Percentiles rank a stretch among this genome's conserved stretches.
These are phyloP conservation scores for Tiliacea citrago DNA, from an alignment of 2,888 invertebrate species.

Conservation along the genomic window DNA sequence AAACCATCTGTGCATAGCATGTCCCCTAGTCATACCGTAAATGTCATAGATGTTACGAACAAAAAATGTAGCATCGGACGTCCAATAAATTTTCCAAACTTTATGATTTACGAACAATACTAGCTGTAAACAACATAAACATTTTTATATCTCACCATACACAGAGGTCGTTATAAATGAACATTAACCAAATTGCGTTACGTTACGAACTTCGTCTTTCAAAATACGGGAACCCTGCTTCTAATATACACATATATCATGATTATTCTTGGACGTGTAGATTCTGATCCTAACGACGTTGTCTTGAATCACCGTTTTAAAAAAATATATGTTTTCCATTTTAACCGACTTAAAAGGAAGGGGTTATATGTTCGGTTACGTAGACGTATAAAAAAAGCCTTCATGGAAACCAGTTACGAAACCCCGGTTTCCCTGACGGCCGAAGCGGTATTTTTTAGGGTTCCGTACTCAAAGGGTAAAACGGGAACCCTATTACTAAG, in stretches of 20 bases:
- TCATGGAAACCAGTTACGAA: too few species aligned
- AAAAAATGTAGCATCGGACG: slow-evolving; percentile 18
- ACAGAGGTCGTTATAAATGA: slow-evolving; percentile 46
- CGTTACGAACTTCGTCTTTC: slow-evolving; percentile 16
- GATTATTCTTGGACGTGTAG: background rate
- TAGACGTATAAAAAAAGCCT: too few species aligned
- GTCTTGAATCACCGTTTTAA: background rate
- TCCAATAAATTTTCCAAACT: slow-evolving; percentile 51
- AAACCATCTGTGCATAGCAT: background rate
- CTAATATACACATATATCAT: background rate
- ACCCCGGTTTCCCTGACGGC: too few species aligned
- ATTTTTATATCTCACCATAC: slow-evolving; percentile 50
- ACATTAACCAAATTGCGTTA: slow-evolving; percentile 38
- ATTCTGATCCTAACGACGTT: background rate
- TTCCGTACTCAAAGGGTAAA: too few species aligned
- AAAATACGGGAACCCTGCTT: background rate
- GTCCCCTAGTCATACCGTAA: background rate
- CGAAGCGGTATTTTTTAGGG: too few species aligned
- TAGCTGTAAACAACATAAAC: slow-evolving; percentile 49
- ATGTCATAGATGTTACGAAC: slow-evolving; percentile 6
- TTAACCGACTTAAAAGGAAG: too few species aligned
- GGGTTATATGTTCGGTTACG: too few species aligned
- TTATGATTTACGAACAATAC: slow-evolving; percentile 52
- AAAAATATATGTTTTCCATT: too few species aligned
- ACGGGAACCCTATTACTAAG: too few species aligned